Evolutionary conservation across 2,113 vertebrate genomes (phyloP).

Genomic region (Glareola pratincola): DNA sequence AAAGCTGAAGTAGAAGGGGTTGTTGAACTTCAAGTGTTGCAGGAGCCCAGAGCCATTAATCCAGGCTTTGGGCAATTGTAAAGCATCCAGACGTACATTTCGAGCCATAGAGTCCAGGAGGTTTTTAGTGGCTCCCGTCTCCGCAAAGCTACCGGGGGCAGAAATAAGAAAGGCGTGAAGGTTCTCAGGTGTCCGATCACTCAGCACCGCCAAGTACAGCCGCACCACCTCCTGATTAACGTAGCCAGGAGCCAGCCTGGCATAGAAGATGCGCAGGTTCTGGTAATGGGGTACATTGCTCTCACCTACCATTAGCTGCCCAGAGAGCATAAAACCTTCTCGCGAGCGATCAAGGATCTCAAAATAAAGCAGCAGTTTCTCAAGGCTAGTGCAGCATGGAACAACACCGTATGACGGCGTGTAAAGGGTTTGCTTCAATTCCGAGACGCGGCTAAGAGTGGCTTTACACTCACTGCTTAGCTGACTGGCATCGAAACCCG

Average conservation of each 20-base stretch:
- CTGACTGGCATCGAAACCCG: conserved; percentile 84
- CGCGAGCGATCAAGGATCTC: conserved; percentile 90
- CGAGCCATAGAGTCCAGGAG: conserved; percentile 88
- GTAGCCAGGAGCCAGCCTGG: conserved; percentile 90
- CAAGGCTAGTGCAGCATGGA: conserved; percentile 89
- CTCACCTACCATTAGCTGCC: conserved; percentile 95
- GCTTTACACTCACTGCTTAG: conserved; percentile 89
- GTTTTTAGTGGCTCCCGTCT: conserved; percentile 84
- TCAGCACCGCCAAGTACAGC: conserved; percentile 93
- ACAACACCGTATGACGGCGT: conserved; percentile 92
- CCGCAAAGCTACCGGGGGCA: conserved; percentile 86
- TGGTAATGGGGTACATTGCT: conserved; percentile 98
- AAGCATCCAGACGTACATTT: conserved; percentile 83
- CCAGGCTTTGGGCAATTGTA: conserved; percentile 93
- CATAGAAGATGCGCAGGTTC: conserved; percentile 90
- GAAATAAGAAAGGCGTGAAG: conserved; percentile 91
- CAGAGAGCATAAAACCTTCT: conserved; percentile 86
- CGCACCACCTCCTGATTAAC: conserved; percentile 94
- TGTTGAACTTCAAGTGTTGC: conserved; percentile 85
- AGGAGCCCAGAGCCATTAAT: conserved; percentile 84
- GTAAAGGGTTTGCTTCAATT: conserved; percentile 91
- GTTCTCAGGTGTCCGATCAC: conserved; percentile 88
- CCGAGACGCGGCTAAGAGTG: conserved; percentile 83
- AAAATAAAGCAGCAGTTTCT: conserved; percentile 90
- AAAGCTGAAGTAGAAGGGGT: conserved; percentile 91